These are phyloP conservation scores for Nannoperca obscura DNA, from an alignment of 2,797 vertebrate species.

Conservation along the genomic window DNA sequence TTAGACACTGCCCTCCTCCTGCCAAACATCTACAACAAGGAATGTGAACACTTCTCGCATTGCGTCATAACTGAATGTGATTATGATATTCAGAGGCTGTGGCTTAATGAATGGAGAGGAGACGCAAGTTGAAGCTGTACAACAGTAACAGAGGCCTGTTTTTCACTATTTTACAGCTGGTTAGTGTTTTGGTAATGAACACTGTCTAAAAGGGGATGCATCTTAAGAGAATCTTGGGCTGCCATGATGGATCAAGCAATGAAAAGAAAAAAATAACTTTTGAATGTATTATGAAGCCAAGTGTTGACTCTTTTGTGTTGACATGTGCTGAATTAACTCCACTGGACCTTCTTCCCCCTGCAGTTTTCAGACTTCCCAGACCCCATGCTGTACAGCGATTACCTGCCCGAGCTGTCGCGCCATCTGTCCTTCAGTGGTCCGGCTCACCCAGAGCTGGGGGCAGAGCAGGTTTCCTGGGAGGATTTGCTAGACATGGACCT, in stretches of 20 bases:
- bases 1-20: background rate
- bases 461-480: conserved; percentile 91
- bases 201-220: background rate
- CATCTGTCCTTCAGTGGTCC: conserved; percentile 83
- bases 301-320: background rate
- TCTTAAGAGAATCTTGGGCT: background rate
- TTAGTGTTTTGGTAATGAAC: background rate
- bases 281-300: background rate
- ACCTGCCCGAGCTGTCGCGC: conserved; percentile 90
- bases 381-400: conserved; percentile 95
- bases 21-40: background rate
- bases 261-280: background rate
- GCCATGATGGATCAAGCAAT: background rate
- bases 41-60: conserved; percentile 10
- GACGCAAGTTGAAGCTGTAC: background rate
- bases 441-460: conserved; percentile 83
- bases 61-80: background rate
- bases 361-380: conserved; percentile 96
- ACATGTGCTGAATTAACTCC: conserved; percentile 10
- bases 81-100: conserved; percentile 10
- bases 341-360: conserved; percentile 37
- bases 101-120: background rate
- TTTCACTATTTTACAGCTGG: background rate
- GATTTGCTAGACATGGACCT: conserved; percentile 96
- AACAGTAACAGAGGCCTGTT: background rate